These are phyloP conservation scores for Sebastes umbrosus DNA, from an alignment of 2,797 vertebrate genomes.

Conservation along the genomic window DNA sequence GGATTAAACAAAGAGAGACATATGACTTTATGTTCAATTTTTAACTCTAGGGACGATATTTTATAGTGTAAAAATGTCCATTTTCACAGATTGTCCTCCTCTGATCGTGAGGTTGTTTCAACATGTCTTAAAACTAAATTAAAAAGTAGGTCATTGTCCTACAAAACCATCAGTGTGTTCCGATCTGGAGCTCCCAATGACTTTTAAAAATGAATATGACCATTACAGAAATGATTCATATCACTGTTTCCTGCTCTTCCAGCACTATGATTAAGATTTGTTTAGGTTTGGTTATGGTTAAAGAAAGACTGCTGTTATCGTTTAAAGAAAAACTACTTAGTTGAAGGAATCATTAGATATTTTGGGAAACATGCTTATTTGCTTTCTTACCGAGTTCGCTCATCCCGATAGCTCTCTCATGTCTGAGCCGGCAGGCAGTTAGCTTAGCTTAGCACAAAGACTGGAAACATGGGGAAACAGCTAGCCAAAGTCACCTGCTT, in stretches of 20 bases:
- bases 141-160: background rate
- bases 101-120: background rate
- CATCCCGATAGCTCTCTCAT: too few relatives aligned
- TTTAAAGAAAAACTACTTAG: too few relatives aligned
- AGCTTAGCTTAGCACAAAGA: too few relatives aligned
- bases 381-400: too few relatives aligned
- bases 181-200: background rate
- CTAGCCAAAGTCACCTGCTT: too few relatives aligned
- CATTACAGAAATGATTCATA: background rate
- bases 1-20: slow-evolving; percentile 20
- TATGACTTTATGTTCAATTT: background rate
- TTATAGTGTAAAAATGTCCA: background rate
- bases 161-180: background rate
- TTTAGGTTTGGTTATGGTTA: background rate
- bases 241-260: background rate
- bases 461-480: too few relatives aligned
- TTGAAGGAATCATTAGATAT: too few relatives aligned
- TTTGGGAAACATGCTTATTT: too few relatives aligned
- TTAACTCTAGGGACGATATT: background rate
- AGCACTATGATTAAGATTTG: background rate
- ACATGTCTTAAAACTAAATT: background rate
- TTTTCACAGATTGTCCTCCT: background rate
- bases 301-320: background rate
- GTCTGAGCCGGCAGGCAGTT: too few relatives aligned
- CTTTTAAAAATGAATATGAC: background rate